Base-by-base conservation (phyloP, 2,113 vertebrate species). In the Dendropsophus ebraccatus region DNA sequence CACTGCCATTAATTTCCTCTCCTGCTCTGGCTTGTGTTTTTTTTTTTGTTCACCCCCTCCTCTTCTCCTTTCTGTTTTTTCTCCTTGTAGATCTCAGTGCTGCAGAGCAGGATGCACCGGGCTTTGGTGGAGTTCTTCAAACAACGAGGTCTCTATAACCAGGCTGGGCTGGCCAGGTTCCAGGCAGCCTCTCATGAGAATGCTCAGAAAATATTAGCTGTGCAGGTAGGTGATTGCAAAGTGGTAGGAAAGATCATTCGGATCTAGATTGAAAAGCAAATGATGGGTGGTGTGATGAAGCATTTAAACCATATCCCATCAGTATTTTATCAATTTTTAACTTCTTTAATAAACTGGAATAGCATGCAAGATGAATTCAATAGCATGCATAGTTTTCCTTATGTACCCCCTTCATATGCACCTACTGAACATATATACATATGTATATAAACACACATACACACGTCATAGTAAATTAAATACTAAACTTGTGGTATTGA, bases 1-100 rank as follows among this genome's bases (percentile, higher is more conserved):
- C 94, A 94, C 96, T 97, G 97, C 97, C 97, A 99, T 99, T 99
- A 99, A 99, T 99, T 99, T 99, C 96, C 95, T 96, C 93, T 96
- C 95, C 95, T 93, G 89, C 96, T 95, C 96, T 95, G 96, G 96
- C 96, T 96, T 94, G 93, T 95, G 94, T 93, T 93, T 95, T 95
- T 93, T n/a, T 41, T 91, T 91, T 88, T 92, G 58, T 91, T 91
- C 91, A 85, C 88, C 89, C 87, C 86, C 92, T 92, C 89, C 87
- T 87, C 83, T 91, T 91, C 88, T n/a, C n/a, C n/a, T 23, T 25
- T 21, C 3, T 58, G 93, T 88, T 13, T 49, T 37, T 88, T 87
- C 81, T 89, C 84, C 93, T 91, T 88, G 91, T 90, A 96, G 97
- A 92, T 96, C 93, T 95, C 90, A 93, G 94, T 93, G 92, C 95